These are phyloP conservation scores for Phragmatobia fuliginosa DNA, from an alignment of 2,888 invertebrate genomes.

Conservation along the genomic window DNA sequence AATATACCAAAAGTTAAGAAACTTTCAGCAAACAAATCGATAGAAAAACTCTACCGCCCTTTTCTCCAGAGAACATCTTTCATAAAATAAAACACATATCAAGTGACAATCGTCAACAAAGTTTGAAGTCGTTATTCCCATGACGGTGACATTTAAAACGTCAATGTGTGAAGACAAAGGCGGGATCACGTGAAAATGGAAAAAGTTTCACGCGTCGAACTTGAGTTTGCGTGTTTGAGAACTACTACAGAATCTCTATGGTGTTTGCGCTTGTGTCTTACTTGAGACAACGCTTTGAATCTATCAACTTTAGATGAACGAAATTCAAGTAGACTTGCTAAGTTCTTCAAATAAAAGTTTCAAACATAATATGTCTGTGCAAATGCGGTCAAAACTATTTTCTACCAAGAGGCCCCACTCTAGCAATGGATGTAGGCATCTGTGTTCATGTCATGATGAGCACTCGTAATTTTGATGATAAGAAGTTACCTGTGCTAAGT, in stretches of 20 bases:
- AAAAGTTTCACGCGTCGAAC: conserved; percentile 21
- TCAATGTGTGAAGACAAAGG: conserved; percentile 12
- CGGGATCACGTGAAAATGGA: conserved; percentile 17
- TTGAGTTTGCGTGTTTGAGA: conserved; percentile 16
- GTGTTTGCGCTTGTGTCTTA: conserved; percentile 6
- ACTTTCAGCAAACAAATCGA: not conserved
- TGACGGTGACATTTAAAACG: conserved; percentile 8
- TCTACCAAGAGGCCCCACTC: too few relatives aligned
- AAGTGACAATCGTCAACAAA: not conserved
- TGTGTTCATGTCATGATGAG: not conserved
- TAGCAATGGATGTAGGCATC: not conserved
- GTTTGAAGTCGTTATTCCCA: not conserved
- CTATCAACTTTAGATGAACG: conserved; percentile 4
- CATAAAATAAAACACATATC: conserved; percentile 1
- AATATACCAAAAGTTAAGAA: not conserved
- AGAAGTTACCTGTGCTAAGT: not conserved
- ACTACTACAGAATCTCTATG: conserved; percentile 13
- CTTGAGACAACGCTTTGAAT: not conserved
- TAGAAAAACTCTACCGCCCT: not conserved
- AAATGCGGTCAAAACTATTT: too few relatives aligned
- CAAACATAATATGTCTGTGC: too few relatives aligned
- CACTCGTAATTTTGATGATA: not conserved
- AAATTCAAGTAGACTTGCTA: conserved; percentile 1
- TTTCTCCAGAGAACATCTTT: not conserved
- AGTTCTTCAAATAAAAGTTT: not conserved